phyloP scores from a whole-genome alignment of 2,888 invertebrate species.

The Clistopyga incitator region DNA sequence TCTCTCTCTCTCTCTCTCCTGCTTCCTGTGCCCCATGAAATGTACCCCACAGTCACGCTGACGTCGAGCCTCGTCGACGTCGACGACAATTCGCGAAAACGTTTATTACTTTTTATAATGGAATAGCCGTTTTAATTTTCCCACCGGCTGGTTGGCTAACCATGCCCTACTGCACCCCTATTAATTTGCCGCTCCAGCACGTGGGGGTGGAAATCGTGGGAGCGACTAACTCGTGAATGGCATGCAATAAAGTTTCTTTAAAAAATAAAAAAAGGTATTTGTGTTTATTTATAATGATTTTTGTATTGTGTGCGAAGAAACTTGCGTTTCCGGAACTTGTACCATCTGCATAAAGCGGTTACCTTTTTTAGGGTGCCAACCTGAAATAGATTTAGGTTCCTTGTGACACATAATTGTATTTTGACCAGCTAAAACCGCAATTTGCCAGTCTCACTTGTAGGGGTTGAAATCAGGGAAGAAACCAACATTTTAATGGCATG shows the following conservation, averaged over 20 bases:
- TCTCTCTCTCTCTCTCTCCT: neutral
- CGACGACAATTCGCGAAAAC: constrained; percentile 54
- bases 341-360: neutral
- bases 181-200: constrained; percentile 32
- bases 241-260: neutral
- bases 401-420: no score
- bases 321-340: neutral
- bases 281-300: neutral
- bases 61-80: constrained; percentile 5
- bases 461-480: no score
- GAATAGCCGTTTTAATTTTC: constrained; percentile 71
- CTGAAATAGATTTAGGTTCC: no score
- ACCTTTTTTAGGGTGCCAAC: neutral
- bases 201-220: neutral
- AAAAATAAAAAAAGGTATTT: neutral
- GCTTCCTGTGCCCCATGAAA: neutral
- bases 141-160: neutral
- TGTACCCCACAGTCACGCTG: neutral
- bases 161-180: constrained; percentile 6
- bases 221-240: neutral
- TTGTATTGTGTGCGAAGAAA: neutral
- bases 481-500: no score
- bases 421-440: no score
- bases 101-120: constrained; percentile 70
- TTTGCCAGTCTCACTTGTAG: no score